phyloP scores from a whole-genome alignment of 92 coral and sea anemone genomes.

The Galaxea fascicularis region DNA sequence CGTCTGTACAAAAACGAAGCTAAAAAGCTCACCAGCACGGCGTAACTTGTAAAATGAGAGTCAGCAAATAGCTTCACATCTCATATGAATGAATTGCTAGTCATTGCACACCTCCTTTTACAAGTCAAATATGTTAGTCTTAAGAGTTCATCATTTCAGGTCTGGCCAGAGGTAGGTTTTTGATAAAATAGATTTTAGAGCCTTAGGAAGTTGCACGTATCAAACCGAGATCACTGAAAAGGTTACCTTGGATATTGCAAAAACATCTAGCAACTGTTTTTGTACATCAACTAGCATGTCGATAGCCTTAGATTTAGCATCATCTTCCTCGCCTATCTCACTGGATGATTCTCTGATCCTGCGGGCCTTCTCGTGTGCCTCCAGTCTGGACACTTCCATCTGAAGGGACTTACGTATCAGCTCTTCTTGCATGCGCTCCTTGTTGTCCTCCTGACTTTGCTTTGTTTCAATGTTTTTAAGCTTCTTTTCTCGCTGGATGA shows the following conservation, averaged over 20 bases:
- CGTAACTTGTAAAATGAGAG: too few relatives aligned
- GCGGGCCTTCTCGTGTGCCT: constrained; percentile 81
- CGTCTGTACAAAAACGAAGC: too few relatives aligned
- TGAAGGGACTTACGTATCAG: constrained; percentile 77
- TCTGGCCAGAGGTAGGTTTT: too few relatives aligned
- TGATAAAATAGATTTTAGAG: too few relatives aligned
- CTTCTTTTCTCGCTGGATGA: constrained; percentile 78
- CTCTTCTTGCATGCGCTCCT: constrained; percentile 93
- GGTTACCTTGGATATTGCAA: constrained; percentile 50
- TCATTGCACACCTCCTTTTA: too few relatives aligned
- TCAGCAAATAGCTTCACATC: too few relatives aligned
- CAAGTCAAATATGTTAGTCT: too few relatives aligned
- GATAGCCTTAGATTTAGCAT: constrained; percentile 72
- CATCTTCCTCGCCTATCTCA: constrained; percentile 56
- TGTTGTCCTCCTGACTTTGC: constrained; percentile 72
- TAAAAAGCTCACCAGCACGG: too few relatives aligned
- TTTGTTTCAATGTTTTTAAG: constrained; percentile 63
- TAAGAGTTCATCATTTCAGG: too few relatives aligned
- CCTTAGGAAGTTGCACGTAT: too few relatives aligned
- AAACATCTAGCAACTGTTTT: constrained; percentile 81
- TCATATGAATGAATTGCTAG: too few relatives aligned
- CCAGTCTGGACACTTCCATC: constrained; percentile 66
- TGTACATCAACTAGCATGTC: constrained; percentile 88
- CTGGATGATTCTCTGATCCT: constrained; percentile 73
- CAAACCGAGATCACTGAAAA: not conserved